A percentile compares a stretch with the other conserved stretches of the same genome.
Evolutionary conservation across 2,113 vertebrate genomes (phyloP).

Genomic region (Python bivittatus): DNA sequence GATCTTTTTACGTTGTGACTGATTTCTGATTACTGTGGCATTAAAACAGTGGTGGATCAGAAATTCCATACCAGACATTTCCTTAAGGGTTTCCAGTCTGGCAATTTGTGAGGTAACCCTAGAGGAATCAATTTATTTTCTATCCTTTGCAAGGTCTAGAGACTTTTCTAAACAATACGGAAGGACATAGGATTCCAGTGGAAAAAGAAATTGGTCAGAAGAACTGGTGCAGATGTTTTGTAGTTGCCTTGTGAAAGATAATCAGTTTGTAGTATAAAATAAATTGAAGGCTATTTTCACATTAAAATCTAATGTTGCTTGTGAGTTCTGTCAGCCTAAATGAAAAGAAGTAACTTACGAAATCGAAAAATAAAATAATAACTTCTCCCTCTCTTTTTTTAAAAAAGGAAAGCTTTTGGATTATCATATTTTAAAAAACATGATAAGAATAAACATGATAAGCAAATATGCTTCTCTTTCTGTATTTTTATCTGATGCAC

Average conservation of each 20-base stretch:
- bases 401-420: not conserved
- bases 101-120: not conserved
- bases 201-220: not conserved
- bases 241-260: not conserved
- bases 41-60: not conserved
- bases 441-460: not conserved
- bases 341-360: not conserved
- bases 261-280: not conserved
- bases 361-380: not conserved
- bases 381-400: too few relatives aligned
- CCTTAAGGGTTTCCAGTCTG: not conserved
- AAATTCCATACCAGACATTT: not conserved
- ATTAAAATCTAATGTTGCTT: not conserved
- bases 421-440: not conserved
- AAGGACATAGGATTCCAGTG: not conserved
- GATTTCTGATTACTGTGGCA: not conserved
- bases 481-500: conserved; percentile 30
- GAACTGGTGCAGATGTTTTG: not conserved
- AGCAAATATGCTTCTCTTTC: conserved; percentile 12
- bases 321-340: not conserved
- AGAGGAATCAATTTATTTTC: not conserved
- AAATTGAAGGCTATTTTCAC: not conserved
- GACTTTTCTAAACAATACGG: not conserved
- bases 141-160: not conserved
- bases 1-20: not conserved